These are phyloP conservation scores for Enteromius anoplus DNA, from an alignment of 2,797 vertebrate species.

Conservation along the genomic window DNA sequence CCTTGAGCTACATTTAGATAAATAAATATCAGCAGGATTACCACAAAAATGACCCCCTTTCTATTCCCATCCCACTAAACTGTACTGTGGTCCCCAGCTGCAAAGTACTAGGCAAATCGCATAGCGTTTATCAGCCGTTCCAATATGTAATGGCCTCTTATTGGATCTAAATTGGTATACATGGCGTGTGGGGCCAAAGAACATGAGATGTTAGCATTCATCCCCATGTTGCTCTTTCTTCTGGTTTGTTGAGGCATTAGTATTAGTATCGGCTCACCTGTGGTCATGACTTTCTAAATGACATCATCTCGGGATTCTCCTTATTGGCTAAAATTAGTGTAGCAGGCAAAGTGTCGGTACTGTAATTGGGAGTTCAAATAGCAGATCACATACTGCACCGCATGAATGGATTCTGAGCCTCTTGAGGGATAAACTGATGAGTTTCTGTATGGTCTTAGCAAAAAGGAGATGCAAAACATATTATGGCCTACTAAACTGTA, in stretches of 20 bases:
- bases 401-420: constrained; percentile 35
- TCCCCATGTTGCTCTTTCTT: constrained; percentile 18
- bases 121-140: constrained; percentile 1
- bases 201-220: constrained; percentile 44
- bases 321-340: constrained; percentile 44
- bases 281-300: constrained; percentile 24
- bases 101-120: constrained; percentile 11
- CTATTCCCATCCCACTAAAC: neutral
- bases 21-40: constrained; percentile 3
- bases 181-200: constrained; percentile 27
- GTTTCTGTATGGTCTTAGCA: neutral
- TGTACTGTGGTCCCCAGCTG: constrained; percentile 2
- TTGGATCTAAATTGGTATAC: constrained; percentile 12
- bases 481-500: neutral
- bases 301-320: constrained; percentile 37
- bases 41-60: neutral
- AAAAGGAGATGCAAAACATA: neutral
- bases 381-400: constrained; percentile 45
- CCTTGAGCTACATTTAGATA: constrained; percentile 19
- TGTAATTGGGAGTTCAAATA: constrained; percentile 48
- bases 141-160: neutral
- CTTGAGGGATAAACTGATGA: constrained; percentile 12
- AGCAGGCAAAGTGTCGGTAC: constrained; percentile 40
- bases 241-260: constrained; percentile 34
- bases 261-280: constrained; percentile 9